Evolutionary conservation across 2,888 invertebrate genomes (phyloP), one percentile per base, ranked within the genome.

Genomic region (Ochlodes sylvanus): DNA sequence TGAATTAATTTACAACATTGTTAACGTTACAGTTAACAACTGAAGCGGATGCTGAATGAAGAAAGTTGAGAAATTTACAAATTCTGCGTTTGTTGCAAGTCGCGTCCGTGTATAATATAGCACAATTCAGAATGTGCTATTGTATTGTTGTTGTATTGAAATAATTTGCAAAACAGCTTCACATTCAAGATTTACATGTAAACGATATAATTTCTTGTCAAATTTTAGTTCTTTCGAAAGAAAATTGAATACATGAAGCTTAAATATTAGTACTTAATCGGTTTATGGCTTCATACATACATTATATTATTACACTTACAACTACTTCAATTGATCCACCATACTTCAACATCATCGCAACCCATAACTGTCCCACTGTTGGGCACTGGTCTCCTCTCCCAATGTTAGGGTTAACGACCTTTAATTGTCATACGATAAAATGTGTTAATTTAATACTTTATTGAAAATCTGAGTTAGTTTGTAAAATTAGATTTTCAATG

Each of bases 1-100:
- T 61, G 68, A 69, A 70, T 67, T 58, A 63, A 70, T 68, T 64
- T 32, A 63, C 65, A 68, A 67, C 69, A 70, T 73, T 69, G 66
- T 70, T 63, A 71, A 56, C 63, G 68, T 72, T 68, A 69, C 69
- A 77, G 76, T 69, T 63, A 73, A 75, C 58, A 70, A 69, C 63
- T 21, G 72, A 74, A 17, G 76, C 82, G 81, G 83, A 86, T 83
- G 83, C 81, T 79, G 79, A 65, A 70, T 75, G 84, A 50, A 50
- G 50, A 50, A 50, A 50, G 50, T 9, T 50, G 50, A 85, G 87
- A 88, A 86, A 88, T 83, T 60, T 66, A 54, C 27, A 32, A 58
- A 66, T 66, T 66, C 50, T 60, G 50, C 52, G 58, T 42, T 58
- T 42, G 15, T 54, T 58, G 15, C 42, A 57, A 63, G 50, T 19